Percentiles rank a stretch among this genome's conserved stretches.
Evolutionary conservation across 2,113 vertebrate genomes (phyloP).

Genomic region (Oophaga pumilio): DNA sequence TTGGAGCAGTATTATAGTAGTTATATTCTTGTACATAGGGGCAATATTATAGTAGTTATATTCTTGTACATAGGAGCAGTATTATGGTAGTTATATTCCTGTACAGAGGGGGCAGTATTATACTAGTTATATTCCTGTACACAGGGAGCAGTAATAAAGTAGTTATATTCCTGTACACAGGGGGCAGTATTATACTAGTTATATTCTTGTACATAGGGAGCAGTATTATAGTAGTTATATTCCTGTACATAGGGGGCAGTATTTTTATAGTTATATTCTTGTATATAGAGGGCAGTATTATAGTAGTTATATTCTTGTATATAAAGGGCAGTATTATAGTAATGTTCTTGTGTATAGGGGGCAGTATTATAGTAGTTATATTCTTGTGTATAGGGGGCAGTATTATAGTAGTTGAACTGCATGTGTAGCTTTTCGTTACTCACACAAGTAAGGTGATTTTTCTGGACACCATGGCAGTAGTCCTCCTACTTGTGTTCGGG

Average conservation of each 20-base stretch:
- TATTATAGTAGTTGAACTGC: not conserved
- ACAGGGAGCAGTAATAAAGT: not conserved
- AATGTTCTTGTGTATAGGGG: not conserved
- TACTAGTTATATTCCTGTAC: not conserved
- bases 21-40: not conserved
- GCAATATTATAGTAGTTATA: constrained; percentile 2
- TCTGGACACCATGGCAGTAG: constrained; percentile 32
- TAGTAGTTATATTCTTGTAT: not conserved
- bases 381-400: not conserved
- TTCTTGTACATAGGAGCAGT: not conserved
- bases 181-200: not conserved
- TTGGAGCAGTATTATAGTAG: not conserved
- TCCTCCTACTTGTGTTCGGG: not conserved
- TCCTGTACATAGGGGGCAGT: not conserved
- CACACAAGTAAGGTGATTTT: constrained; percentile 39
- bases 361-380: constrained; percentile 3
- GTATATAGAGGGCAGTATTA: not conserved
- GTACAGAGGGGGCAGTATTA: not conserved
- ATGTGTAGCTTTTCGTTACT: not conserved
- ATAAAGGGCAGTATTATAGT: not conserved
- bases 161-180: not conserved
- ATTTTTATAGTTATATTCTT: not conserved
- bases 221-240: not conserved
- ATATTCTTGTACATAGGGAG: not conserved
- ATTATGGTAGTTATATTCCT: constrained; percentile 1